Evolutionary conservation across 1,140 invertebrate genomes (phyloP).

Genomic region (Colletes latitarsis): DNA sequence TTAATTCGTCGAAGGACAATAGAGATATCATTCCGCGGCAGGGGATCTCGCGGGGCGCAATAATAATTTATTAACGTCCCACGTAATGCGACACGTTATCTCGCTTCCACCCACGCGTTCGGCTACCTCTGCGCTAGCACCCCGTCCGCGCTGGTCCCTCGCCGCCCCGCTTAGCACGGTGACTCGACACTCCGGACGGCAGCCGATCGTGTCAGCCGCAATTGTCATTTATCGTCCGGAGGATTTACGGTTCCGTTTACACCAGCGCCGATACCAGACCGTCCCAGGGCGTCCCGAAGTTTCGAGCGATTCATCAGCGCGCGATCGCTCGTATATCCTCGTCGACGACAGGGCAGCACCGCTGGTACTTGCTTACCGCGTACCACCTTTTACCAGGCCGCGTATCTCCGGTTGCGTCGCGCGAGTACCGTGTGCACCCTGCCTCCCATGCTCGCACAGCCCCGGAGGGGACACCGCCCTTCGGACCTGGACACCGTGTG

Average conservation of each 20-base stretch:
- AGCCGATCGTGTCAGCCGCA: constrained; percentile 70
- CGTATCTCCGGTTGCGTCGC: constrained; percentile 46
- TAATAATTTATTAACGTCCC: constrained; percentile 77
- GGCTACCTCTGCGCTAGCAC: constrained; percentile 62
- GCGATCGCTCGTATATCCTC: constrained; percentile 73
- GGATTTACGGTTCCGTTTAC: constrained; percentile 75
- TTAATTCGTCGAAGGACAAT: constrained; percentile 74
- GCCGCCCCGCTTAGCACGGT: not conserved
- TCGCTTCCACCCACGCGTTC: constrained; percentile 69
- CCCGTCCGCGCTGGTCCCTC: constrained; percentile 16
- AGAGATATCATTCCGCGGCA: constrained; percentile 70
- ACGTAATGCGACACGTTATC: constrained; percentile 72
- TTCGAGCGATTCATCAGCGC: constrained; percentile 73
- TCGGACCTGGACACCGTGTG: no score
- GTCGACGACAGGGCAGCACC: constrained; percentile 50
- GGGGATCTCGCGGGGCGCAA: constrained; percentile 66
- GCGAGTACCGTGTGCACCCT: not conserved
- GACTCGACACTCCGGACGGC: constrained; percentile 51
- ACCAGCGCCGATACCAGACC: constrained; percentile 60
- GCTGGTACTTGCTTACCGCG: constrained; percentile 32
- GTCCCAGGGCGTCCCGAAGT: constrained; percentile 56
- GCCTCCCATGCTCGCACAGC: no score
- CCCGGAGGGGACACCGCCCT: no score
- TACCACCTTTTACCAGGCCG: constrained; percentile 47
- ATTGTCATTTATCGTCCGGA: constrained; percentile 76